These are phyloP conservation scores for Cephalopachus bancanus DNA, from an alignment of 2,797 vertebrate genomes.

Conservation along the genomic window DNA sequence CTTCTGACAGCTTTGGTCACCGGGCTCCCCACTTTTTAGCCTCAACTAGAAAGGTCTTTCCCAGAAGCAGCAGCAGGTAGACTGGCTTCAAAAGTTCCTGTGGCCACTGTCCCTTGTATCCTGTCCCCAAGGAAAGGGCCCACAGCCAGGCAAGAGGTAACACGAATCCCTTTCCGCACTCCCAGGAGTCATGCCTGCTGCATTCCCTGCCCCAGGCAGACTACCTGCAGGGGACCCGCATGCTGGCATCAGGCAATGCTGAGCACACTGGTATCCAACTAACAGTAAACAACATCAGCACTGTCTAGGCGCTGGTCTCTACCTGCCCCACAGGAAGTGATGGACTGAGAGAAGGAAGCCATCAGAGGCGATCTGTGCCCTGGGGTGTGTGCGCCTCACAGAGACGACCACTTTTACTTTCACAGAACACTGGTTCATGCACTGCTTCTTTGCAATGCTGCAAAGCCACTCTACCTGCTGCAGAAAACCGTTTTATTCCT, in stretches of 20 bases:
- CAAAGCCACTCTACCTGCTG: no score
- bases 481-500: background rate
- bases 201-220: background rate
- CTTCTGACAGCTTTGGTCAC: background rate
- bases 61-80: background rate
- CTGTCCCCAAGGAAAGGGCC: background rate
- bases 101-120: background rate
- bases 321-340: background rate
- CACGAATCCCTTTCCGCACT: background rate
- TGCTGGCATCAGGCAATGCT: background rate
- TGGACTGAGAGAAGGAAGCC: background rate
- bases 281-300: background rate
- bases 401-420: background rate
- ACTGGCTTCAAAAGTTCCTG: background rate
- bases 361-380: background rate
- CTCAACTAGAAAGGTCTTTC: slow-evolving; percentile 32
- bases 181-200: background rate
- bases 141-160: background rate
- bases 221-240: background rate
- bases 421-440: background rate
- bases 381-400: background rate
- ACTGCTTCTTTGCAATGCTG: background rate
- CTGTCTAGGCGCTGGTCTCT: background rate
- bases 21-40: background rate
- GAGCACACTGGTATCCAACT: background rate